These are phyloP conservation scores for Callocephalon fimbriatum DNA, from an alignment of 2,113 vertebrate genomes.

Conservation along the genomic window DNA sequence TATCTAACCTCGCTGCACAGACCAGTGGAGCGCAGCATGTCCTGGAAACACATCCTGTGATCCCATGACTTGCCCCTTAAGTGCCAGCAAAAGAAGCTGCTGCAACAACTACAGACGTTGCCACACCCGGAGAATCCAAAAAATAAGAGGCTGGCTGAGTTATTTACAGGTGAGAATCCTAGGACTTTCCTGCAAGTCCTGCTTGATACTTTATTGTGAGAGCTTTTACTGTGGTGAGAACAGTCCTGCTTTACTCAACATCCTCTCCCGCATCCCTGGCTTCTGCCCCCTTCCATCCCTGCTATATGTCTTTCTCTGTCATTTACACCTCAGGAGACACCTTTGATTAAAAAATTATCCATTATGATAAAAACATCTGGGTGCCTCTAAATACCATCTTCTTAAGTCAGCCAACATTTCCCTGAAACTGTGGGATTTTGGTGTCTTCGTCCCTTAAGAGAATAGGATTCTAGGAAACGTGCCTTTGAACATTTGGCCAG, in stretches of 20 bases:
- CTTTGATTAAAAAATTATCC: background rate
- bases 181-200: background rate
- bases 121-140: background rate
- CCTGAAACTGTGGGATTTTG: background rate
- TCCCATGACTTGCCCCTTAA: background rate
- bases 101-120: accelerated
- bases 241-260: background rate
- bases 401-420: background rate
- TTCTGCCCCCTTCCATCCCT: background rate
- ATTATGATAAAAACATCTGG: background rate
- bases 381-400: background rate
- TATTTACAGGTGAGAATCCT: background rate
- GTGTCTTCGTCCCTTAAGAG: background rate
- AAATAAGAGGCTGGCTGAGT: background rate
- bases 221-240: background rate
- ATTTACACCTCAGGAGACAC: background rate
- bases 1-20: background rate
- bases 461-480: background rate
- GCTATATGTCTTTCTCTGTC: background rate
- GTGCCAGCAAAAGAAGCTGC: background rate
- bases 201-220: background rate
- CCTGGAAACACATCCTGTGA: background rate
- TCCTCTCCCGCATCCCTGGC: background rate
- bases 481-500: background rate
- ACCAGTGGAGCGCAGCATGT: background rate